Conservation (phyloP, 2,797 vertebrate species). For the Propithecus deckenii region DNA sequence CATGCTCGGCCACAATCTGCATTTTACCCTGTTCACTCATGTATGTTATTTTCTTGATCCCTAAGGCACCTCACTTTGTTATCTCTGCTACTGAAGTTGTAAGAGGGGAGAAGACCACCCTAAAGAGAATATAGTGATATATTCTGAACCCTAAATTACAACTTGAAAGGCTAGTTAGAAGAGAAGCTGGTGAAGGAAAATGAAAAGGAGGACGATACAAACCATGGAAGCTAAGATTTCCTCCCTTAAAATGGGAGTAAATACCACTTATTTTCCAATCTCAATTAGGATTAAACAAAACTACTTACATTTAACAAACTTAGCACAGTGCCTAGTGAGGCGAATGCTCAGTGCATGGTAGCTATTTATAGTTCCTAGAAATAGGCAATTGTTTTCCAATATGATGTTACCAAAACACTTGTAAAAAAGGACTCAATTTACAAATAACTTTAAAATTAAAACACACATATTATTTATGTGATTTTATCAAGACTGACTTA, state of each 20-base stretch:
- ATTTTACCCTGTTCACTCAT: not conserved
- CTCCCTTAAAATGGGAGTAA: not conserved
- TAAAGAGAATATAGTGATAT: not conserved
- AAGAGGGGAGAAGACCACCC: not conserved
- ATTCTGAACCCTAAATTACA: not conserved
- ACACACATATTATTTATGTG: not conserved
- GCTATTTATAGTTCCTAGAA: not conserved
- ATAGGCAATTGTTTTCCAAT: not conserved
- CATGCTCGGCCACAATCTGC: not conserved
- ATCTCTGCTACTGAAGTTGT: not conserved
- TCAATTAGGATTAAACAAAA: not conserved
- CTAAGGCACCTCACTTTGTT: not conserved
- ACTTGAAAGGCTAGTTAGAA: not conserved
- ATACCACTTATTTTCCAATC: not conserved
- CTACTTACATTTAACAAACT: not conserved
- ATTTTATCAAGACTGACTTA: conserved; percentile 1
- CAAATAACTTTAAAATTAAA: conserved; percentile 16
- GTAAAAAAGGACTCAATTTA: not conserved
- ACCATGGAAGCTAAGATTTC: not conserved
- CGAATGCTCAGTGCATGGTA: not conserved
- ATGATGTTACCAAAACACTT: not conserved
- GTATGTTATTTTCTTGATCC: not conserved
- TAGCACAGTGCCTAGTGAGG: not conserved
- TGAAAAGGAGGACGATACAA: not conserved
- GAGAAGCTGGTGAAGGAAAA: not conserved